Conservation (phyloP, 92 coral and sea anemone species). For the Heliopora coerulea region DNA sequence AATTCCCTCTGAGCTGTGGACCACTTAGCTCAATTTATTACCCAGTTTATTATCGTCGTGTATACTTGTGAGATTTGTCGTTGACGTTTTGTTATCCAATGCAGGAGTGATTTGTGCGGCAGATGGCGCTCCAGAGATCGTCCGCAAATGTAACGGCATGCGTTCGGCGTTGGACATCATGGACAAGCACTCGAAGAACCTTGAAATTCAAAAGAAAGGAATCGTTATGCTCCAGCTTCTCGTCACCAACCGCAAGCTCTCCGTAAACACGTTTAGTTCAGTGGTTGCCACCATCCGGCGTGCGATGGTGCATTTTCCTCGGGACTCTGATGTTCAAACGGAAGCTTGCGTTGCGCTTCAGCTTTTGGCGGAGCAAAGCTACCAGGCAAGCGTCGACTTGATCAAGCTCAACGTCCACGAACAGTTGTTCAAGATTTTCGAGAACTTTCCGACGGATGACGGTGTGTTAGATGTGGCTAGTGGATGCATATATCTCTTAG, state of each 20-base stretch:
- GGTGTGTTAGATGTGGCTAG: conserved; percentile 60
- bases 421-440: conserved; percentile 71
- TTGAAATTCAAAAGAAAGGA: conserved; percentile 75
- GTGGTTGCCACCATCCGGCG: conserved; percentile 48
- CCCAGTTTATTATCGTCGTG: too few relatives aligned
- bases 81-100: not conserved
- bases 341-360: conserved; percentile 82
- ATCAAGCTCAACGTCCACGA: conserved; percentile 77
- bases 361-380: conserved; percentile 67
- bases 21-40: too few relatives aligned
- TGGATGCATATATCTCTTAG: conserved; percentile 80
- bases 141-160: conserved; percentile 53
- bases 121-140: conserved; percentile 70
- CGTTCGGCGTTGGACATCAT: conserved; percentile 54
- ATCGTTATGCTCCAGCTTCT: conserved; percentile 69
- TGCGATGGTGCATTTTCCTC: conserved; percentile 64
- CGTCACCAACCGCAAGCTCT: conserved; percentile 52
- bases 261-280: conserved; percentile 49
- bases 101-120: conserved; percentile 82
- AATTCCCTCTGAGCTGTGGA: too few relatives aligned
- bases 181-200: conserved; percentile 47
- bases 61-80: not conserved
- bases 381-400: conserved; percentile 59
- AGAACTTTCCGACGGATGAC: conserved; percentile 56
- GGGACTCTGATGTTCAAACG: conserved; percentile 63